Percentiles rank a stretch among this genome's conserved stretches.
Evolutionary conservation across 2,888 invertebrate species (phyloP).

Genomic region (Apamea epomidion): DNA sequence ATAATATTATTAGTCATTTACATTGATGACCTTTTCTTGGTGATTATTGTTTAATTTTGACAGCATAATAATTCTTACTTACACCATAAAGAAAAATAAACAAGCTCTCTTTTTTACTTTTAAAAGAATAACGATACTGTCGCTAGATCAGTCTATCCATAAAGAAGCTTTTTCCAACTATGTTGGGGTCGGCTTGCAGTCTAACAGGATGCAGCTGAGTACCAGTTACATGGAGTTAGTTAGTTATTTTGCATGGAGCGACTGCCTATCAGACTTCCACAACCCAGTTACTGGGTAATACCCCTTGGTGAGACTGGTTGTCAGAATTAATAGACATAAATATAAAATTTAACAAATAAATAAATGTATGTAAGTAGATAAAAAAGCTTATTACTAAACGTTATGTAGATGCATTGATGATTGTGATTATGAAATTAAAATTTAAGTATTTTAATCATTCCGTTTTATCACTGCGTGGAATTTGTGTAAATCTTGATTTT

Average conservation of each 20-base stretch:
- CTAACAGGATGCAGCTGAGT: too few relatives aligned
- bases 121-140: background rate
- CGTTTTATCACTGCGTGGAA: constrained; percentile 32
- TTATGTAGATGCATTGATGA: constrained; percentile 39
- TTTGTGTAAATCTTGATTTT: constrained; percentile 34
- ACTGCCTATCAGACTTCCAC: too few relatives aligned
- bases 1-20: too few relatives aligned
- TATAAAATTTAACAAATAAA: background rate
- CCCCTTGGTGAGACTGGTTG: too few relatives aligned
- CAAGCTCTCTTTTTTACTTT: constrained; percentile 3
- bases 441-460: constrained; percentile 52
- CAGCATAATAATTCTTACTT: background rate
- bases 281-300: too few relatives aligned
- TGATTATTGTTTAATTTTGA: background rate
- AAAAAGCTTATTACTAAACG: constrained; percentile 42
- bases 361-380: constrained; percentile 37
- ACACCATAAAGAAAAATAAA: background rate
- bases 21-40: background rate
- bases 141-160: background rate
- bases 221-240: too few relatives aligned
- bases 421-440: constrained; percentile 39
- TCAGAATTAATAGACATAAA: constrained; percentile 5
- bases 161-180: background rate
- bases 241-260: too few relatives aligned
- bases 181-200: too few relatives aligned